Evolutionary conservation across 2,113 vertebrate genomes (phyloP).

Genomic region (Pelecanus crispus): DNA sequence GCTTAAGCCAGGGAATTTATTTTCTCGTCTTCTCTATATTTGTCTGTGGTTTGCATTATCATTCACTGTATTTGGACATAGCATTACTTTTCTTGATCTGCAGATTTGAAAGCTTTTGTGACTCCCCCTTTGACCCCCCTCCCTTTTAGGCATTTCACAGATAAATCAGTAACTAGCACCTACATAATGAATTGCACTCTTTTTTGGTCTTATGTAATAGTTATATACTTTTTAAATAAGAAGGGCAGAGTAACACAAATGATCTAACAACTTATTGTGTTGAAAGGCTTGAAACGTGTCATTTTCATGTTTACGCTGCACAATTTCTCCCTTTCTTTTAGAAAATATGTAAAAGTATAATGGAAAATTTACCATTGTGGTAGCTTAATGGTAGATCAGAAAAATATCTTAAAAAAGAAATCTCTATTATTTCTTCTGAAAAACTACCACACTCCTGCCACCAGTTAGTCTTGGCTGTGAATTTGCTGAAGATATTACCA

Average conservation of each 20-base stretch:
- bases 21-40: conserved; percentile 29
- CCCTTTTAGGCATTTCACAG: background rate
- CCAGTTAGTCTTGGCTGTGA: background rate
- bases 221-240: background rate
- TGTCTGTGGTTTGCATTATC: conserved; percentile 40
- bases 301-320: background rate
- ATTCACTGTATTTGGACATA: conserved; percentile 28
- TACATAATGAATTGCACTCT: background rate
- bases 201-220: background rate
- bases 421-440: background rate
- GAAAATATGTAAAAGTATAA: background rate
- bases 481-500: background rate
- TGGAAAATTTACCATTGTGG: background rate
- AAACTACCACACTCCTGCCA: background rate
- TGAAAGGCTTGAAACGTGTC: background rate
- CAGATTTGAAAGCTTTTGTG: background rate
- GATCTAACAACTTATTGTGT: background rate
- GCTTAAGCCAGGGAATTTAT: conserved; percentile 38
- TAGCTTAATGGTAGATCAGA: background rate
- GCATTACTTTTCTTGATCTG: background rate
- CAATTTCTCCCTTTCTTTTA: background rate
- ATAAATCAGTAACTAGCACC: background rate
- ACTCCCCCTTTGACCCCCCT: background rate
- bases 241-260: background rate
- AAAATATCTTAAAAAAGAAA: background rate